phyloP scores from a whole-genome alignment of 2,113 vertebrate genomes.

The Colinus virginianus region DNA sequence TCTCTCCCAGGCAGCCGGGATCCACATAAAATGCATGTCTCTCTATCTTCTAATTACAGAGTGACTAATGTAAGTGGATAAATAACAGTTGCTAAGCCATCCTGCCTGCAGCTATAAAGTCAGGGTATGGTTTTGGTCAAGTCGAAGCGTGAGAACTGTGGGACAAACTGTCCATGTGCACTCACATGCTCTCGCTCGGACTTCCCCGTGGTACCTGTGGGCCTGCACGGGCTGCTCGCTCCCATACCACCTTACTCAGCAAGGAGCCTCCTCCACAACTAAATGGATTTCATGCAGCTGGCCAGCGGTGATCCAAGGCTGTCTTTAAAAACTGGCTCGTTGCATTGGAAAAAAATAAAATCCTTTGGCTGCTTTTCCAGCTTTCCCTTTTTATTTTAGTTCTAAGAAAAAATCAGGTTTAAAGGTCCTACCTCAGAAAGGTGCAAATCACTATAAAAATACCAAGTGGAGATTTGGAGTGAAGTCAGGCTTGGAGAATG shows the following conservation, averaged over 20 bases:
- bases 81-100: background rate
- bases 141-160: background rate
- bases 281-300: background rate
- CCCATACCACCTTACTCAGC: fast-evolving
- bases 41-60: background rate
- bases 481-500: background rate
- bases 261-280: background rate
- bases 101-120: background rate
- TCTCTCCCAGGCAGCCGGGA: background rate
- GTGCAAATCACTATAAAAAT: background rate
- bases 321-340: background rate
- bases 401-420: background rate
- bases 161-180: background rate
- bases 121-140: background rate
- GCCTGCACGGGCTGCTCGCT: background rate
- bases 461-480: background rate
- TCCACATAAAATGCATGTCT: fast-evolving
- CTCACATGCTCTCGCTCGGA: fast-evolving
- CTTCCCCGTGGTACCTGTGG: background rate
- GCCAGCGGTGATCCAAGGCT: fast-evolving
- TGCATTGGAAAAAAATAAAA: background rate
- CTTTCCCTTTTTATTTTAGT: background rate
- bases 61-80: background rate
- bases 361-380: background rate
- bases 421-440: background rate